Evolutionary conservation across 2,113 vertebrate genomes (phyloP), one percentile per base, ranked within the genome.

Genomic region (Hypanus sabinus): DNA sequence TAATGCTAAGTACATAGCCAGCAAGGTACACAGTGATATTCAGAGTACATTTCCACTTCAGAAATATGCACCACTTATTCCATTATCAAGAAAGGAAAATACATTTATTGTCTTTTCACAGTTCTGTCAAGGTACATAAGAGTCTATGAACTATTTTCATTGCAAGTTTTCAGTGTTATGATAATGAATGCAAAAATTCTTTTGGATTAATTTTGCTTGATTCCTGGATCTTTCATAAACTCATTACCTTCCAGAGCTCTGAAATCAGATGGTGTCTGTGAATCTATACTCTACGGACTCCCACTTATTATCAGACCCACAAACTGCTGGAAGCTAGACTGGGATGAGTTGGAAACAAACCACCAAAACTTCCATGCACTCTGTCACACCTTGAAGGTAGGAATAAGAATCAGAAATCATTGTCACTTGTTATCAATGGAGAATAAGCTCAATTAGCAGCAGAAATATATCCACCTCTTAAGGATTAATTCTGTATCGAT

Each of bases 291-390:
- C 20, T 99, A 98, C 2, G 98, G 98, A 20, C 96, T 98, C 77
- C 98, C 99, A 0, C 96, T 98, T 94, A 95, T 99, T 94, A 95
- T 99, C 94, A 97, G 95, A 94, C 98, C 99, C 94, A 98, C 98
- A 7, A 97, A 96, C 95, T 99, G 98, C 96, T 99, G 98, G 98
- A 96, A 97, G 96, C 96, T 99, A 95, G 98, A 98, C 96, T 99
- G 99, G 99, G 98, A 99, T 95, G 98, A 99, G 95, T 97, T 99
- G 94, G 98, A 99, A 94, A 95, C 94, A 95, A 99, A 99, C 95
- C 97, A 98, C 95, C 97, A 98, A 93, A 95, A 96, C 94, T 99
- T 99, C 96, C 98, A 98, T 12, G 98, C 98, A 55, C 96, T 99
- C 46, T 98, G 98, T 92, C 97, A 97, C 94, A 96, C 97, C 71